phyloP scores from a whole-genome alignment of 2,888 invertebrate species.

The Euzophera pinguis region DNA sequence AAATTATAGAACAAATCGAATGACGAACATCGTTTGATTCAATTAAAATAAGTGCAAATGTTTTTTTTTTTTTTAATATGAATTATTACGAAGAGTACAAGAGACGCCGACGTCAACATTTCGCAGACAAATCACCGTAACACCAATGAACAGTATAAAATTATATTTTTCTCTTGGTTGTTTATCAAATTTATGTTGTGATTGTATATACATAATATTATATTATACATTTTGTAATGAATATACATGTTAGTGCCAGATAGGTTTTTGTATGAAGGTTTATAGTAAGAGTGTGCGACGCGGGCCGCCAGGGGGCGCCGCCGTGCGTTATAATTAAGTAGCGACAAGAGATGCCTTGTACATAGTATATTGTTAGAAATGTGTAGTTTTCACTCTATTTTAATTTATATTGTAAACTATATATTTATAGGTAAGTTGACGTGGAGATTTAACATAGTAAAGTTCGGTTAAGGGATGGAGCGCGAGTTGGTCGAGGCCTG shows the following conservation, averaged over 20 bases:
- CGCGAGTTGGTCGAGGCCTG: slow-evolving; percentile 43
- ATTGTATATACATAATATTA: slow-evolving; percentile 73
- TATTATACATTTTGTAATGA: slow-evolving; percentile 77
- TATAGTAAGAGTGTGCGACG: slow-evolving; percentile 39
- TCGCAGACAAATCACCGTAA: slow-evolving; percentile 44
- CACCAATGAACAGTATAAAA: slow-evolving; percentile 48
- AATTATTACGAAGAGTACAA: slow-evolving; percentile 46
- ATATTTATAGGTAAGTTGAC: slow-evolving; percentile 68
- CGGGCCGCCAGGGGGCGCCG: slow-evolving; percentile 26
- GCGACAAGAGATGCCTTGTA: slow-evolving; percentile 72
- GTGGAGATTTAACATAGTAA: slow-evolving; percentile 63
- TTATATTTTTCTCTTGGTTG: slow-evolving; percentile 68
- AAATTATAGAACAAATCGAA: slow-evolving; percentile 34
- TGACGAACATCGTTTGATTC: slow-evolving; percentile 28
- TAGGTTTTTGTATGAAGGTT: slow-evolving; percentile 75
- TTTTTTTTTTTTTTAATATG: slow-evolving; percentile 33
- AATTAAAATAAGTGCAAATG: slow-evolving; percentile 41
- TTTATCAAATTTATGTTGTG: slow-evolving; percentile 77
- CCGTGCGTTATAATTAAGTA: slow-evolving; percentile 37
- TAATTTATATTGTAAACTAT: slow-evolving; percentile 75
- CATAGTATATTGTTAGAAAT: slow-evolving; percentile 68
- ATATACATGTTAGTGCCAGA: slow-evolving; percentile 78
- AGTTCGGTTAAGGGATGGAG: slow-evolving; percentile 35
- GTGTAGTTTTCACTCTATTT: slow-evolving; percentile 76
- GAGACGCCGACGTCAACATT: slow-evolving; percentile 32